These are phyloP conservation scores for Cynopterus brachyotis DNA, from an alignment of 2,113 vertebrate genomes.

Conservation along the genomic window DNA sequence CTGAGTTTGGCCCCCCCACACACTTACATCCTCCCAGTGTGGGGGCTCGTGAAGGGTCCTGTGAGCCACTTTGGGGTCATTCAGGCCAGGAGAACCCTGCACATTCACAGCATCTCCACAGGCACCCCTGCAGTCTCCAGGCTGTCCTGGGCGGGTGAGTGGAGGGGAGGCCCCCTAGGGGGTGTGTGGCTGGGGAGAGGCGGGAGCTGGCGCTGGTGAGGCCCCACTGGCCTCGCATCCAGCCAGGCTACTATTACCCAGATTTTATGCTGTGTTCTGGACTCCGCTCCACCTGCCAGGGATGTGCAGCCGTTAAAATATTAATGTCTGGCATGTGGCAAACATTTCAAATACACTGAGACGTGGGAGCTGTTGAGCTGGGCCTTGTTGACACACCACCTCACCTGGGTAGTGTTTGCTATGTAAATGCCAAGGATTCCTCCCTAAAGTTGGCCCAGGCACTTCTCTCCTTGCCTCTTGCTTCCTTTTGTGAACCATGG, in stretches of 20 bases:
- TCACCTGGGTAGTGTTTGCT: conserved; percentile 64
- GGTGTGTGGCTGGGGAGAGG: accelerated
- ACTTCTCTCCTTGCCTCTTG: not conserved
- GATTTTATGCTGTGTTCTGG: not conserved
- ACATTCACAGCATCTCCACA: accelerated
- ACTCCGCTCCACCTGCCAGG: not conserved
- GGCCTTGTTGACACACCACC: not conserved
- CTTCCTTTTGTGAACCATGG: not conserved
- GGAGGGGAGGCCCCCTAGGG: accelerated
- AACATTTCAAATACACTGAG: conserved; percentile 62
- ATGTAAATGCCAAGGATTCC: conserved; percentile 28
- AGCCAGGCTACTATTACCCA: conserved; percentile 2
- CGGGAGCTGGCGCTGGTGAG: accelerated
- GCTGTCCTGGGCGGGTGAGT: not conserved
- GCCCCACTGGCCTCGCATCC: not conserved
- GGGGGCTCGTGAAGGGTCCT: not conserved
- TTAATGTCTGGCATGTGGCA: conserved; percentile 64
- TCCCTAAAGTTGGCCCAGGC: not conserved
- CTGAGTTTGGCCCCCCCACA: not conserved
- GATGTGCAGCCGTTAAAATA: conserved; percentile 31
- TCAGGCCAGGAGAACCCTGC: not conserved
- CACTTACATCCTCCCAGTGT: accelerated
- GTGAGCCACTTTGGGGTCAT: not conserved
- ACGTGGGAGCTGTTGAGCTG: not conserved
- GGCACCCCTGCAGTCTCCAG: not conserved